Evolutionary conservation across 2,888 invertebrate genomes (phyloP), one percentile per base, ranked within the genome.

Genomic region (Limenitis camilla): DNA sequence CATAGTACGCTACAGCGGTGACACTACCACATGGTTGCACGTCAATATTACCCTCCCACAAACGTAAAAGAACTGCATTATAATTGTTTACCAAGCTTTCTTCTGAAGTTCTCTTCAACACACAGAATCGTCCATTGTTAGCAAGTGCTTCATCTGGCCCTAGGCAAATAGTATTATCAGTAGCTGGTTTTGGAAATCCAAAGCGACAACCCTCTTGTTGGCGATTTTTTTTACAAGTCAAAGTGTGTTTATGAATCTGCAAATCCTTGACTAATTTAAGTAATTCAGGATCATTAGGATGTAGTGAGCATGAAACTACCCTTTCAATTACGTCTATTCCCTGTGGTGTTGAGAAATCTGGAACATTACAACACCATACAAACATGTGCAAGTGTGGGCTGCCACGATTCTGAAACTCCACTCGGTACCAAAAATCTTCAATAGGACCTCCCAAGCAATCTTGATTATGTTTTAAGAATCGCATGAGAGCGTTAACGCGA

Each of bases 331-430:
- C 38, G 0, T 1, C 9, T 1, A 55, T 48, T 5, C 64, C 64
- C 52, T 66, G 46, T 6, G 46, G 51, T 40, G 53, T 61, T 7
- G 32, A 41, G 11, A 66, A 62, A 9, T 59, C 44, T 0, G 64
- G 63, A 33, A 61, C 5, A 55, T 46, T 35, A 1, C 27, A 7
- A 55, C 65, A 64, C 71, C 70, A 72, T 0, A 69, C 32, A 1
- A 69, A 46, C 66, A 68, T 69, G 49, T 71, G 70, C n/a, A 71
- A 40, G 57, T 70, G 68, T 7, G 70, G 70, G 40, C 69, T 71
- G 6, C 68, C 71, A 0, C 68, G 52, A 33, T 71, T 71, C 52
- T 72, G 67, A 35, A 73, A 74, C n/a, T 73, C 71, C 1, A 73
- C 56, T 40, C 67, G 44, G 31, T 64, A 67, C 70, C 67, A 64